Evolutionary conservation across 2,113 vertebrate species (phyloP).

Genomic region (Tragelaphus strepsiceros): DNA sequence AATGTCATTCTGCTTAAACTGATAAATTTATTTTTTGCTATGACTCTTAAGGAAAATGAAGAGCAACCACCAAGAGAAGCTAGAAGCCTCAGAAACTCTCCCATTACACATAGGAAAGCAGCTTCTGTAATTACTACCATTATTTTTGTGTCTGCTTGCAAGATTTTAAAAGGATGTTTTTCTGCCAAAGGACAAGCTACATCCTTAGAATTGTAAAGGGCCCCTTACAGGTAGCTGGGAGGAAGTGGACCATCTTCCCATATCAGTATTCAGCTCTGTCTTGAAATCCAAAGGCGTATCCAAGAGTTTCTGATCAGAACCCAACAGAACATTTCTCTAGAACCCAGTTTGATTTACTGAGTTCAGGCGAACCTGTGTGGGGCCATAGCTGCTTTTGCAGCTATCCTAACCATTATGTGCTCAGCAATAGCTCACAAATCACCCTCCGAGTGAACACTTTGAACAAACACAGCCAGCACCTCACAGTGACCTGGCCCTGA

Average conservation of each 20-base stretch:
- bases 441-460: neutral
- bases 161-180: neutral
- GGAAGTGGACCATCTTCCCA: neutral
- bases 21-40: neutral
- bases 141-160: neutral
- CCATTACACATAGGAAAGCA: neutral
- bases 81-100: neutral
- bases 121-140: neutral
- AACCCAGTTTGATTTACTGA: neutral
- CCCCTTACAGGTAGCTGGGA: slow-evolving; percentile 32
- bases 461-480: neutral
- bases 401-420: slow-evolving; percentile 39
- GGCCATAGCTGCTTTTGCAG: neutral
- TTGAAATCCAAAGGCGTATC: neutral
- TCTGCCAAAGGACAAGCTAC: neutral
- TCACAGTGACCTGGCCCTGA: neutral
- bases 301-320: slow-evolving; percentile 21
- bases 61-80: neutral
- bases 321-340: neutral
- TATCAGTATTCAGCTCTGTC: neutral
- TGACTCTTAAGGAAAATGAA: neutral
- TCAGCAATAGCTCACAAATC: slow-evolving; percentile 50
- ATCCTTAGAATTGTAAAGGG: neutral
- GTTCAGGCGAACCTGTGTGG: neutral
- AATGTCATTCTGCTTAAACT: neutral